Percentiles rank a stretch among this genome's conserved stretches.
These are phyloP conservation scores for Eurytoma californica DNA, from an alignment of 2,888 invertebrate species.

Conservation along the genomic window DNA sequence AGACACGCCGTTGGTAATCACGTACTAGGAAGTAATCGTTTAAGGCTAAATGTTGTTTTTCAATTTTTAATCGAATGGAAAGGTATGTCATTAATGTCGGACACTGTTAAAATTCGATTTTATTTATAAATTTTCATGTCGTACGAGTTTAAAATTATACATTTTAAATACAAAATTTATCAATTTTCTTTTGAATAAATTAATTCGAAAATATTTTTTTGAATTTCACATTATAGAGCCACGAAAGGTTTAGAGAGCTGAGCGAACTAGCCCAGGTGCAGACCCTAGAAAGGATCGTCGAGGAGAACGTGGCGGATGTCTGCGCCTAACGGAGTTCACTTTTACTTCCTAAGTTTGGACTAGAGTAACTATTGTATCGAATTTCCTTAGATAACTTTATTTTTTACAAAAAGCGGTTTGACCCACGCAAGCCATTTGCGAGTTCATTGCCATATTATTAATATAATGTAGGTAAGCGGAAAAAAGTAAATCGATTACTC, in stretches of 20 bases:
- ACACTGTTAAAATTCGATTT: too few species aligned
- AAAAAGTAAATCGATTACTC: constrained; percentile 1
- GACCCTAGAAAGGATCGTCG: constrained; percentile 70
- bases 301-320: constrained; percentile 67
- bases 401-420: constrained; percentile 31
- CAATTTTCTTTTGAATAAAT: neutral
- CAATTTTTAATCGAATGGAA: too few species aligned
- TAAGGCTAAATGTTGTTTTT: too few species aligned
- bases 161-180: neutral
- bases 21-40: too few species aligned
- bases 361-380: constrained; percentile 26
- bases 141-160: neutral
- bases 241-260: constrained; percentile 59
- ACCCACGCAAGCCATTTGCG: neutral
- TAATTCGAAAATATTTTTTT: neutral
- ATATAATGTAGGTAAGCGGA: constrained; percentile 3
- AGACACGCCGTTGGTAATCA: too few species aligned
- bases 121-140: too few species aligned
- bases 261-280: constrained; percentile 59
- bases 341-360: constrained; percentile 30
- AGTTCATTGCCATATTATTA: constrained; percentile 49
- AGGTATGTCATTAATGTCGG: too few species aligned
- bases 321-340: constrained; percentile 45
- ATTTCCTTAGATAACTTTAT: constrained; percentile 45
- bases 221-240: constrained; percentile 47